These are phyloP conservation scores for Galerucella pusilla DNA, from an alignment of 2,888 invertebrate genomes.

Conservation along the genomic window DNA sequence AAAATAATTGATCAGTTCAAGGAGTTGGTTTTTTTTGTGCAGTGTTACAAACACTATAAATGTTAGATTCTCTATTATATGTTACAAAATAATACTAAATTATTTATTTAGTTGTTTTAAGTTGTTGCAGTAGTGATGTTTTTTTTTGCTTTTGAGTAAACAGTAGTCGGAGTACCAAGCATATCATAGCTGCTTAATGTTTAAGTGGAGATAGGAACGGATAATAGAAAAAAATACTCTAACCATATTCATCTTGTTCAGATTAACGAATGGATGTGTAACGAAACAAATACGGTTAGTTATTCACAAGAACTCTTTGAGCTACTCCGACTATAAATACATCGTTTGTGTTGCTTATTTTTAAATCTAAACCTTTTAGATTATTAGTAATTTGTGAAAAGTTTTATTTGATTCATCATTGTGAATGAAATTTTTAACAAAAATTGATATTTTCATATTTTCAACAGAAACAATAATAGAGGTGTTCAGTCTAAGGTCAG, in stretches of 20 bases:
- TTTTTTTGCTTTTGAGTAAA: conserved; percentile 47
- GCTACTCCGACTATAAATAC: neutral
- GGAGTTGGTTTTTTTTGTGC: conserved; percentile 60
- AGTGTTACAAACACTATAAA: conserved; percentile 63
- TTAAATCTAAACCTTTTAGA: neutral
- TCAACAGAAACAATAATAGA: neutral
- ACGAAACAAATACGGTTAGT: neutral
- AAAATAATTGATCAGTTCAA: conserved; percentile 55
- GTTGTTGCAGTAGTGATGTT: conserved; percentile 52
- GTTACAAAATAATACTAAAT: conserved; percentile 58
- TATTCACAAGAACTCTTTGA: neutral
- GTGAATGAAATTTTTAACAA: neutral
- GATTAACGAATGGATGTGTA: neutral
- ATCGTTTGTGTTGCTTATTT: neutral
- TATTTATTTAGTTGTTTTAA: conserved; percentile 60
- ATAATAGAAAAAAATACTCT: neutral
- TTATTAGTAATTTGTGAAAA: neutral
- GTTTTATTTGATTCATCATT: neutral
- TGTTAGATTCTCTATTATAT: conserved; percentile 65
- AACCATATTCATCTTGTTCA: neutral
- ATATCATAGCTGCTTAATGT: conserved; percentile 38
- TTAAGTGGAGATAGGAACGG: conserved; percentile 18
- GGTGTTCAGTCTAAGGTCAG: too few relatives aligned
- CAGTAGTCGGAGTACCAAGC: conserved; percentile 43
- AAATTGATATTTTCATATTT: neutral